phyloP scores from a whole-genome alignment of 1,140 invertebrate genomes.

The Lepidurus apus region DNA sequence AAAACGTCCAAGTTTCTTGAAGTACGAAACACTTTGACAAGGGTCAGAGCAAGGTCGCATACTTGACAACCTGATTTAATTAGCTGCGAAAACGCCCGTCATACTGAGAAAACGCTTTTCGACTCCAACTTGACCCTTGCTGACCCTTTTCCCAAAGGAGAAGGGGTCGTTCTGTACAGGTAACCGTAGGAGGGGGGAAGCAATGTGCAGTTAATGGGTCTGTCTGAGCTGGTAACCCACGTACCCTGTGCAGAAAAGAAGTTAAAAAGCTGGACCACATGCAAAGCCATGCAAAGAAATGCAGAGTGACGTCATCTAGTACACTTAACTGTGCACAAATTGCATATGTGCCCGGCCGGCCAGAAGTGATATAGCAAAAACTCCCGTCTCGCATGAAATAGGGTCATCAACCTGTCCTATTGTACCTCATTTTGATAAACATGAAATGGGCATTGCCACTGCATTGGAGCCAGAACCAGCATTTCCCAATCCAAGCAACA shows the following conservation, averaged over 20 bases:
- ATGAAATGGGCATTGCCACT: not conserved
- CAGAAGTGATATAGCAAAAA: not conserved
- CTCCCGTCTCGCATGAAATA: not conserved
- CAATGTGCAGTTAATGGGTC: not conserved
- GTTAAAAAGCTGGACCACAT: not conserved
- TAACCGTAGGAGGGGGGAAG: not conserved
- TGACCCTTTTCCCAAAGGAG: not conserved
- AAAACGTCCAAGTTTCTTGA: too few species aligned
- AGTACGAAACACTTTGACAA: not conserved
- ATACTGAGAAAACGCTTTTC: not conserved
- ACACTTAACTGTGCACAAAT: not conserved
- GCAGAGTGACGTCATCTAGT: not conserved
- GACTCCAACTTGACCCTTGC: not conserved
- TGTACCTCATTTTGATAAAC: not conserved
- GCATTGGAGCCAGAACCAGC: not conserved
- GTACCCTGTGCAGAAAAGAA: not conserved
- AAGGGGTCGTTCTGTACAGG: not conserved
- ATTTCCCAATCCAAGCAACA: not conserved
- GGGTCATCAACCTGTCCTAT: slow-evolving; percentile 1
- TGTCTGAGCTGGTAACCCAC: not conserved
- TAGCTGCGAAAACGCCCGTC: not conserved
- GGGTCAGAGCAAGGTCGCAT: not conserved
- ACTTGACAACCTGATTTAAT: not conserved
- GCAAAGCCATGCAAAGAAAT: not conserved
- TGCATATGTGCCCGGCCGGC: not conserved